phyloP scores from a whole-genome alignment of 2,888 invertebrate species.

The Melanchra persicariae region DNA sequence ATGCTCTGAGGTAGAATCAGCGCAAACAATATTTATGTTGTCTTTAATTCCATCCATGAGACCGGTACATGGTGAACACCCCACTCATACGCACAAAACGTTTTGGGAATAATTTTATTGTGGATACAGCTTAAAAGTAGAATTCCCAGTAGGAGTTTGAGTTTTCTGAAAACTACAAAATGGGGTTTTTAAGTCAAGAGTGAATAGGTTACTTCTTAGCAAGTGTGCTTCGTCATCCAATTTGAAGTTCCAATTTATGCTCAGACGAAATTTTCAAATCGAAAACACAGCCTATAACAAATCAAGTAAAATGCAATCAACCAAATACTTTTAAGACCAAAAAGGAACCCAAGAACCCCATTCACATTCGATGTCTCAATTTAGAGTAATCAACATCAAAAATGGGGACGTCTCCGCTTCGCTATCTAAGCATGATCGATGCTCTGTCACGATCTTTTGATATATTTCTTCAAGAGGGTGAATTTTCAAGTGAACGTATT shows the following conservation, averaged over 20 bases:
- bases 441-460: constrained; percentile 53
- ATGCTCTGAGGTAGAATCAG: too few species aligned
- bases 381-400: constrained; percentile 65
- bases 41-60: too few species aligned
- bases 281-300: background rate
- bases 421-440: constrained; percentile 66
- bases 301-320: constrained; percentile 19
- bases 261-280: background rate
- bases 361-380: constrained; percentile 52
- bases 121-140: too few species aligned
- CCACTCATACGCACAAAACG: too few species aligned
- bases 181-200: too few species aligned
- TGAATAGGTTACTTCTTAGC: too few species aligned
- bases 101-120: too few species aligned
- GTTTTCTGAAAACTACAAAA: too few species aligned
- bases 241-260: background rate
- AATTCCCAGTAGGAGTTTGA: too few species aligned
- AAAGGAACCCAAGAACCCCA: constrained; percentile 3
- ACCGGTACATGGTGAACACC: too few species aligned
- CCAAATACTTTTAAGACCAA: constrained; percentile 6
- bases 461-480: constrained; percentile 56
- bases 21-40: too few species aligned
- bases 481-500: constrained; percentile 58
- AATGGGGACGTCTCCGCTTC: constrained; percentile 50
- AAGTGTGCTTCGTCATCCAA: background rate